Conservation (phyloP, 2,888 invertebrate genomes). For the Leptinotarsa peninsularis region DNA sequence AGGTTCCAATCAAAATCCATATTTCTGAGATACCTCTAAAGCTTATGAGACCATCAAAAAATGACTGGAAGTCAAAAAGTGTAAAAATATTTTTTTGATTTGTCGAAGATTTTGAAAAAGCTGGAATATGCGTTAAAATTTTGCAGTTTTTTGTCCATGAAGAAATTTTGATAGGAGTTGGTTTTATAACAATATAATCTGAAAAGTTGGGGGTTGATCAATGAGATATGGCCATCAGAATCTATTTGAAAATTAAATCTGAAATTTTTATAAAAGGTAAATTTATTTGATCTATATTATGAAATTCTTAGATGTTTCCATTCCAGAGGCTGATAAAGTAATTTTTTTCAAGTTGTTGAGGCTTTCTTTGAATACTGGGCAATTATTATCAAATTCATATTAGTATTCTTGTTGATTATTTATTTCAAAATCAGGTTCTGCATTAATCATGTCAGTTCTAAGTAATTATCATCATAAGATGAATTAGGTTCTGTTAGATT, state of each 20-base stretch:
- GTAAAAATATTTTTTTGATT: conserved; percentile 19
- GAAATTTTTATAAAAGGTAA: background rate
- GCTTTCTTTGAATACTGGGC: background rate
- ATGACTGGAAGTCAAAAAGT: conserved; percentile 19
- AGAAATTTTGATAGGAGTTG: conserved; percentile 11
- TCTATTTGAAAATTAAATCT: background rate
- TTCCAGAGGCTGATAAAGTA: background rate
- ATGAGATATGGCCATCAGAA: conserved; percentile 5
- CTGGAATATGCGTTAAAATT: conserved; percentile 27
- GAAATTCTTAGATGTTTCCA: background rate
- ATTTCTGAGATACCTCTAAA: conserved; percentile 16
- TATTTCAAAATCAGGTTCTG: background rate
- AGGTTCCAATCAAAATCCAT: conserved; percentile 24
- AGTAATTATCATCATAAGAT: too few relatives aligned
- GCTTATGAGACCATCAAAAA: conserved; percentile 22
- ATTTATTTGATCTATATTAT: background rate
- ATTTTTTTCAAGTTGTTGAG: background rate
- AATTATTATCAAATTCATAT: background rate
- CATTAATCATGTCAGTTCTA: background rate
- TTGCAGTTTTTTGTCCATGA: conserved; percentile 10
- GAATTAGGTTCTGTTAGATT: background rate
- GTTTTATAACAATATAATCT: background rate
- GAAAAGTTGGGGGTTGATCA: background rate
- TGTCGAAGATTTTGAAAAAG: conserved; percentile 17
- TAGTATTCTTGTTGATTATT: too few relatives aligned